Evolutionary conservation across 2,888 invertebrate species (phyloP).

Genomic region (Muschampia plurimacula): DNA sequence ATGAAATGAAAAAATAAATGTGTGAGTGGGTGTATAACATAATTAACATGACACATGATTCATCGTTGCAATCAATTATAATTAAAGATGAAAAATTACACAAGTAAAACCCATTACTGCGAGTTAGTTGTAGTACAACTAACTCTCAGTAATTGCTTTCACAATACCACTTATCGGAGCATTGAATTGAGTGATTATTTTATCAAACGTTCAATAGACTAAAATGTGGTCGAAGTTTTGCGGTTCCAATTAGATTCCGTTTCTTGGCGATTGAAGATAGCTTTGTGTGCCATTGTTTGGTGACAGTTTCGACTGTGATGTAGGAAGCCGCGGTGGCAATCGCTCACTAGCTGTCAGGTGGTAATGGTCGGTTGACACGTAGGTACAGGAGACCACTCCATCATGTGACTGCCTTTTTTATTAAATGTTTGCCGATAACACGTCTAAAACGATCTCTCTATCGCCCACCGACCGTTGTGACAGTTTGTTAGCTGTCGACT

Average conservation of each 20-base stretch:
- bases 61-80: conserved; percentile 7
- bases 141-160: conserved; percentile 37
- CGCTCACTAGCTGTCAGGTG: conserved; percentile 80
- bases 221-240: conserved; percentile 58
- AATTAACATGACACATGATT: conserved; percentile 6
- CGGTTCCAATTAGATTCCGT: conserved; percentile 82
- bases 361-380: conserved; percentile 66
- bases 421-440: conserved; percentile 72
- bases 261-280: conserved; percentile 81
- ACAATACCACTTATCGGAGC: conserved; percentile 54
- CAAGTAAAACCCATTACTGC: not conserved
- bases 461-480: conserved; percentile 66
- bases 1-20: conserved; percentile 5
- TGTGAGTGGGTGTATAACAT: not conserved
- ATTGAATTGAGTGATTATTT: conserved; percentile 56
- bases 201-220: conserved; percentile 53
- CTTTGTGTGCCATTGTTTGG: conserved; percentile 75
- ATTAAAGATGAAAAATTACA: not conserved
- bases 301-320: conserved; percentile 69
- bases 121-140: not conserved
- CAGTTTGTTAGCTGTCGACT: conserved; percentile 67
- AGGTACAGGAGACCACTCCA: conserved; percentile 64
- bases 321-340: conserved; percentile 69
- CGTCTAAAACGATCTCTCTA: conserved; percentile 48
- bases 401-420: conserved; percentile 71